Conservation (phyloP, 2,113 vertebrate species). For the Hemicordylus capensis region DNA sequence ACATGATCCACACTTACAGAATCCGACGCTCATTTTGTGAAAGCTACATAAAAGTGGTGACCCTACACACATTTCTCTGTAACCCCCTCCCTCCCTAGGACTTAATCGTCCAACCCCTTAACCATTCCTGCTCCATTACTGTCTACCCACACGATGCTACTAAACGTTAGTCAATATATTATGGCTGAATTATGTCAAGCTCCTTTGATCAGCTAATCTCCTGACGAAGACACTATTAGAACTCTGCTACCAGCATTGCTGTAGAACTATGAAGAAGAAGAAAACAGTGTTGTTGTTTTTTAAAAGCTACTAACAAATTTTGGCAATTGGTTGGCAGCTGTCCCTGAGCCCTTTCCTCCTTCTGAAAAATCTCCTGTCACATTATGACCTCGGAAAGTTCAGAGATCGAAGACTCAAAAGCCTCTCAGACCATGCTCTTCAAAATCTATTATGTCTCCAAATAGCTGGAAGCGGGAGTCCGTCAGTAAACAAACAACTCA, state of each 20-base stretch:
- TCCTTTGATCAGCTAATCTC: no score
- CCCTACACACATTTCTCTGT: no score
- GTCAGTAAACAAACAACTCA: constrained; percentile 57
- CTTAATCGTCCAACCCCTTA: no score
- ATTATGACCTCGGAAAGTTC: constrained; percentile 31
- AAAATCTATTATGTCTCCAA: constrained; percentile 41
- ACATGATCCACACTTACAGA: no score
- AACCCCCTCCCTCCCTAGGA: no score
- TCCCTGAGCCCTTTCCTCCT: not conserved
- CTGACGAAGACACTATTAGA: not conserved
- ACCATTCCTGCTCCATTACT: no score
- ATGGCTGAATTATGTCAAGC: no score
- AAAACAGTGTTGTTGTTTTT: not conserved
- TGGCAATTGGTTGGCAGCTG: not conserved
- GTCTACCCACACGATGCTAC: not conserved
- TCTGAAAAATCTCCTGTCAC: constrained; percentile 32
- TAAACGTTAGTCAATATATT: not conserved
- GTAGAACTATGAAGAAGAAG: no score
- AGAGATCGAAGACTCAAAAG: constrained; percentile 32
- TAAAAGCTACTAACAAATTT: not conserved
- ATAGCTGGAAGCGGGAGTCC: constrained; percentile 31
- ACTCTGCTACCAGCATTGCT: not conserved
- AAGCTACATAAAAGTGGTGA: no score
- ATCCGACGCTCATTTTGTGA: no score
- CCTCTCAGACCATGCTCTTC: constrained; percentile 25